Conservation (phyloP, 2,888 invertebrate species). For the Glaucopsyche alexis region DNA sequence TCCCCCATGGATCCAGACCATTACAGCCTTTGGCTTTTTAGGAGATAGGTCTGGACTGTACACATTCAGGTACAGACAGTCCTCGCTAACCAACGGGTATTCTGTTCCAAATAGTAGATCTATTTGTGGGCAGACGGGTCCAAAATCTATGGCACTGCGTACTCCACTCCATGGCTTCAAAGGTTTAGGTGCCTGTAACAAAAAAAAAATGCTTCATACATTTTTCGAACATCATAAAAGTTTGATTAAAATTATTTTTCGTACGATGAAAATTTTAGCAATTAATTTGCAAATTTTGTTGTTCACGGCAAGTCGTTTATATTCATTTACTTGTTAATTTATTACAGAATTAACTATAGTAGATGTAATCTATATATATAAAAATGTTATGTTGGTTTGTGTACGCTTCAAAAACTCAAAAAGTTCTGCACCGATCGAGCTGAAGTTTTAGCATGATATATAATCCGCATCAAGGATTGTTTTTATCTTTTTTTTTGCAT, state of each 20-base stretch:
- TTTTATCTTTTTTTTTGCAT: too few relatives aligned
- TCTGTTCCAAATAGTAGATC: constrained; percentile 41
- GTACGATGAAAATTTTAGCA: background rate
- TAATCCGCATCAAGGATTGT: too few relatives aligned
- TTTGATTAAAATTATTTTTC: background rate
- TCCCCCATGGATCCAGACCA: constrained; percentile 67
- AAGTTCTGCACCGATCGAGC: too few relatives aligned
- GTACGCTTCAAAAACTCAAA: too few relatives aligned
- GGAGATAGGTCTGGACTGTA: constrained; percentile 57
- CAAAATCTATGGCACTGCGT: constrained; percentile 55
- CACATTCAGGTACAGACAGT: constrained; percentile 67
- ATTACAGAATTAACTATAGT: background rate
- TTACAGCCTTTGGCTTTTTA: constrained; percentile 50
- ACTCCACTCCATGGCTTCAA: constrained; percentile 58
- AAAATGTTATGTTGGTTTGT: too few relatives aligned
- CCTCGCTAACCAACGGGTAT: constrained; percentile 49
- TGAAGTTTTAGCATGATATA: too few relatives aligned
- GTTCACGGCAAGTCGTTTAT: background rate
- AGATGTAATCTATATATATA: too few relatives aligned
- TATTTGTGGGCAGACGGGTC: constrained; percentile 52
- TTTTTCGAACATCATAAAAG: background rate
- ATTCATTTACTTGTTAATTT: background rate
- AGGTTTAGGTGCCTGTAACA: constrained; percentile 58
- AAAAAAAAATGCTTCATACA: background rate
- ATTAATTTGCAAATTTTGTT: background rate